Evolutionary conservation across 2,888 invertebrate genomes (phyloP).

Genomic region (Drosophila meridionalis): DNA sequence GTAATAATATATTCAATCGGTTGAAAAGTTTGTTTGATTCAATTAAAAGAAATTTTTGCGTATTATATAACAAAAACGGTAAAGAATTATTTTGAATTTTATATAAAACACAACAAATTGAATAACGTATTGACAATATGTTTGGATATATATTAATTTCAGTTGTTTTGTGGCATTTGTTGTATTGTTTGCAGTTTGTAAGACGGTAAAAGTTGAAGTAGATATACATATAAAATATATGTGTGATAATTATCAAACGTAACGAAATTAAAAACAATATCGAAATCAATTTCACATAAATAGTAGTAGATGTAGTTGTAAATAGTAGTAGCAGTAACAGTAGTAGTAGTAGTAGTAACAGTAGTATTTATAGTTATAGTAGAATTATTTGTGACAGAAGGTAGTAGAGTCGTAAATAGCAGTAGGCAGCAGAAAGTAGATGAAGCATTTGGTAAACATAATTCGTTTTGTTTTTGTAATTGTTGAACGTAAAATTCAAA

Average conservation of each 20-base stretch:
- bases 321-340: slow-evolving; percentile 34
- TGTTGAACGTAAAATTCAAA: slow-evolving; percentile 57
- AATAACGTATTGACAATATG: slow-evolving; percentile 16
- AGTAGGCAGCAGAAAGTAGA: slow-evolving; percentile 54
- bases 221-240: slow-evolving; percentile 16
- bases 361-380: slow-evolving; percentile 7
- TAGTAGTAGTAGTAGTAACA: not conserved
- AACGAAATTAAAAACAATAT: slow-evolving; percentile 42
- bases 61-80: slow-evolving; percentile 14
- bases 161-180: slow-evolving; percentile 14
- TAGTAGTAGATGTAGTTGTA: slow-evolving; percentile 31
- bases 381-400: slow-evolving; percentile 33
- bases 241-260: slow-evolving; percentile 36
- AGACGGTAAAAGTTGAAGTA: slow-evolving; percentile 5
- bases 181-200: not conserved
- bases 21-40: slow-evolving; percentile 41
- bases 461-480: slow-evolving; percentile 20
- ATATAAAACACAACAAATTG: slow-evolving; percentile 43
- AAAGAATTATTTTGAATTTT: slow-evolving; percentile 6
- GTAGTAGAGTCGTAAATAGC: slow-evolving; percentile 55
- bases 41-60: slow-evolving; percentile 15
- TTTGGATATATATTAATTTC: slow-evolving; percentile 22
- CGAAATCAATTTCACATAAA: slow-evolving; percentile 13
- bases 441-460: slow-evolving; percentile 56
- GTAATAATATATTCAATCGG: slow-evolving; percentile 37